phyloP scores from a whole-genome alignment of 2,797 vertebrate species.

The Echeneis naucrates region DNA sequence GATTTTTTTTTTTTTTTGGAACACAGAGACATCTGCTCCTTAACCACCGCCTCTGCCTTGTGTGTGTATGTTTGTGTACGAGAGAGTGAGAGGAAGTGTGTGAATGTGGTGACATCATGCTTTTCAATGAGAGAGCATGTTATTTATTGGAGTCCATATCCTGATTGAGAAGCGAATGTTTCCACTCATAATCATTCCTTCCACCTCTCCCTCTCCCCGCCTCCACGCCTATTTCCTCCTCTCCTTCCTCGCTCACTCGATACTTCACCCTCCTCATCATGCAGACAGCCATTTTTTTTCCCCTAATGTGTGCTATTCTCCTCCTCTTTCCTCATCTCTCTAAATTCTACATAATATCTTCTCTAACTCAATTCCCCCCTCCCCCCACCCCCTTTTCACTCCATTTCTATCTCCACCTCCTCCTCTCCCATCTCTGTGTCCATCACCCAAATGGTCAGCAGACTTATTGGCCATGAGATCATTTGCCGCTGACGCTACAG shows the following conservation, averaged over 20 bases:
- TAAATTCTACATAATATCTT: slow-evolving; percentile 22
- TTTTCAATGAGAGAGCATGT: slow-evolving; percentile 56
- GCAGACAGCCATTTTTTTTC: not conserved
- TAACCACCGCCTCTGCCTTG: not conserved
- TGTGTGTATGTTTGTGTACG: not conserved
- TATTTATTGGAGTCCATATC: slow-evolving; percentile 78
- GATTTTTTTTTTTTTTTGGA: not conserved
- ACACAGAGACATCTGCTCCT: not conserved
- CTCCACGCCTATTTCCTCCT: not conserved
- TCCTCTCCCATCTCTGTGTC: slow-evolving; percentile 28
- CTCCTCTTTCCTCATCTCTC: not conserved
- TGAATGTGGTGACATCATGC: slow-evolving; percentile 64
- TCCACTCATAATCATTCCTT: slow-evolving; percentile 64
- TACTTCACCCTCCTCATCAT: slow-evolving; percentile 12
- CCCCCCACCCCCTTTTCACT: not conserved
- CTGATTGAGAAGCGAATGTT: slow-evolving; percentile 71
- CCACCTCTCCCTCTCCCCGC: slow-evolving; percentile 19
- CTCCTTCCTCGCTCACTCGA: not conserved
- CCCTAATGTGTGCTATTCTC: not conserved
- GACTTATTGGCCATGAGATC: slow-evolving; percentile 65
- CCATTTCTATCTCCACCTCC: slow-evolving; percentile 24
- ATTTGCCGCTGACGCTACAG: slow-evolving; percentile 33
- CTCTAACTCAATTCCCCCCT: no score
- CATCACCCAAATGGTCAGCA: slow-evolving; percentile 51
- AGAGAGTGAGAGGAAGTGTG: slow-evolving; percentile 1